phyloP scores from a whole-genome alignment of 2,113 vertebrate genomes.

The Notechis scutatus region DNA sequence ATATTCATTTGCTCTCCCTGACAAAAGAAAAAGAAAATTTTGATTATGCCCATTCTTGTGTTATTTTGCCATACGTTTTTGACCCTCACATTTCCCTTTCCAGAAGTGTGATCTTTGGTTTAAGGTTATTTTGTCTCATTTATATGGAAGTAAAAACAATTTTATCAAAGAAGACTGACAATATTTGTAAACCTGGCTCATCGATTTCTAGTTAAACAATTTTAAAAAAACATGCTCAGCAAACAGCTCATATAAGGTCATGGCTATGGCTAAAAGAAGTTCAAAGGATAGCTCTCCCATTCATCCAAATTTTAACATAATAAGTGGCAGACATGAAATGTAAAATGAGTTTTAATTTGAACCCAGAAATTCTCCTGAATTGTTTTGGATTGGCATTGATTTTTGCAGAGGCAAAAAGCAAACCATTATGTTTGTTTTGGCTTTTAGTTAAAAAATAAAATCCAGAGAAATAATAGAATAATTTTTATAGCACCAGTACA shows the following conservation, averaged over 20 bases:
- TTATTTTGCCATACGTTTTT: not conserved
- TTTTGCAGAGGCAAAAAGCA: not conserved
- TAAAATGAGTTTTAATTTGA: not conserved
- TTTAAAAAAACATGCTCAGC: not conserved
- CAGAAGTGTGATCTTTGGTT: not conserved
- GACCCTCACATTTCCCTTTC: not conserved
- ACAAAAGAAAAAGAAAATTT: not conserved
- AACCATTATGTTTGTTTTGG: not conserved
- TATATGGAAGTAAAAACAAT: not conserved
- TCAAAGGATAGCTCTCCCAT: not conserved
- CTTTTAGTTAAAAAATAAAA: not conserved
- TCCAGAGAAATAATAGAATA: not conserved
- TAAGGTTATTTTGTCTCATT: not conserved
- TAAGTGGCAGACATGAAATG: not conserved
- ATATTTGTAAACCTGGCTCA: not conserved
- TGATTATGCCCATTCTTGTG: not conserved
- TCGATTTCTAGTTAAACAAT: not conserved
- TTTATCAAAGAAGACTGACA: not conserved
- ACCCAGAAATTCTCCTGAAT: not conserved
- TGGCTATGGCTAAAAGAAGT: not conserved
- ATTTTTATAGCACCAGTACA: not conserved
- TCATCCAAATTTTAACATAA: not conserved
- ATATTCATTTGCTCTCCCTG: not conserved
- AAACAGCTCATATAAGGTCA: not conserved
- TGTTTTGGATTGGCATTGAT: not conserved